phyloP scores from a whole-genome alignment of 2,797 vertebrate species.

The Acrocephalus scirpaceus region DNA sequence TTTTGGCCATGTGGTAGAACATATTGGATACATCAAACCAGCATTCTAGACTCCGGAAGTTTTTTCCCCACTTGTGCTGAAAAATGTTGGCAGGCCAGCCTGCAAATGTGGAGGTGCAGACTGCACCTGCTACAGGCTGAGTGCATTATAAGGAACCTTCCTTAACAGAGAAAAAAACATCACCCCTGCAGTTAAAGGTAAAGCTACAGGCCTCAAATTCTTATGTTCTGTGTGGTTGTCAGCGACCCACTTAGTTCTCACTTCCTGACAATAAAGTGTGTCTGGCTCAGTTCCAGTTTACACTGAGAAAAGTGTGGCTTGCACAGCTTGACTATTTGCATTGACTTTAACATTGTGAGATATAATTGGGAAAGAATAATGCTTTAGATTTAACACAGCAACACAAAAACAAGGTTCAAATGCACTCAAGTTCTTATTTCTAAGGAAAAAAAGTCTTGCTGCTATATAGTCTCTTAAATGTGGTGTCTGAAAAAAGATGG shows the following conservation, averaged over 20 bases:
- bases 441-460: not conserved
- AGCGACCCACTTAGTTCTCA: not conserved
- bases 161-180: not conserved
- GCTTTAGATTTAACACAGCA: not conserved
- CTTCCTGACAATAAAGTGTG: not conserved
- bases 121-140: not conserved
- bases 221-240: not conserved
- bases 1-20: slow-evolving; percentile 8
- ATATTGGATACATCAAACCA: slow-evolving; percentile 18
- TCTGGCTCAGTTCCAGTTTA: not conserved
- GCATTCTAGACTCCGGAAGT: not conserved
- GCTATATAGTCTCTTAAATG: not conserved
- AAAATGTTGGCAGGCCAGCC: not conserved
- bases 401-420: not conserved
- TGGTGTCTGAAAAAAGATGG: not conserved
- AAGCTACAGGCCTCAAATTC: not conserved
- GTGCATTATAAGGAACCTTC: not conserved
- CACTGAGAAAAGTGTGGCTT: not conserved
- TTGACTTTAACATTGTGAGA: not conserved
- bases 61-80: not conserved
- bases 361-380: not conserved
- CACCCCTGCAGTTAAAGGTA: not conserved
- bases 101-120: not conserved
- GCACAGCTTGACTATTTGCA: not conserved
- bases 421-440: not conserved